phyloP scores from a whole-genome alignment of 2,888 invertebrate genomes.

The Drosophila setosimentum region DNA sequence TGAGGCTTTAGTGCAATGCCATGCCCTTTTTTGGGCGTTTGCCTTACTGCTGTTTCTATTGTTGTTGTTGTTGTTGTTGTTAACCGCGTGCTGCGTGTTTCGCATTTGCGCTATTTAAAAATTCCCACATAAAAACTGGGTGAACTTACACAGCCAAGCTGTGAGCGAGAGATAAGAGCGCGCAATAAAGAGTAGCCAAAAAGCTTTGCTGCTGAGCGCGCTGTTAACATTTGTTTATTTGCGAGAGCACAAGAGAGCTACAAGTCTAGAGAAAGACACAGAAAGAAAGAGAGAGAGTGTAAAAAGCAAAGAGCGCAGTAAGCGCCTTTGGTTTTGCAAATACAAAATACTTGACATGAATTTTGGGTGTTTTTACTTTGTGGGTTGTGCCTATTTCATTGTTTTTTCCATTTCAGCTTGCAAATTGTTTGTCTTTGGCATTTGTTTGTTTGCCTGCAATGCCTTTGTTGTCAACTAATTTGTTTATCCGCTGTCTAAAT shows the following conservation, averaged over 20 bases:
- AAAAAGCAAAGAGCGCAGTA: constrained; percentile 22
- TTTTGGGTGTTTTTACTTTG: constrained; percentile 24
- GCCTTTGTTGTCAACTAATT: constrained; percentile 71
- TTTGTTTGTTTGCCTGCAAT: constrained; percentile 60
- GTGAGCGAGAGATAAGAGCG: constrained; percentile 34
- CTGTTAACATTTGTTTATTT: constrained; percentile 57
- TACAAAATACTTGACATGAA: constrained; percentile 50
- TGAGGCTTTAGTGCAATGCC: constrained; percentile 48
- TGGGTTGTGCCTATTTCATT: constrained; percentile 3
- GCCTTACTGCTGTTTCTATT: constrained; percentile 46
- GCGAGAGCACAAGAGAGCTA: constrained; percentile 17
- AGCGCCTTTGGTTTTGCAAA: constrained; percentile 50
- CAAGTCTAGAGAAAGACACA: not conserved
- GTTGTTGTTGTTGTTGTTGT: constrained; percentile 43
- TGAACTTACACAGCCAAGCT: constrained; percentile 60
- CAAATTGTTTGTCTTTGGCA: constrained; percentile 66
- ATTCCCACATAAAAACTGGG: constrained; percentile 65
- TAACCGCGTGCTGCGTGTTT: constrained; percentile 69
- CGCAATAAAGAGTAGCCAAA: constrained; percentile 25
- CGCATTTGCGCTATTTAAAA: constrained; percentile 56
- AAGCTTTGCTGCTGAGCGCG: constrained; percentile 27
- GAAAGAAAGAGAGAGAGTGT: not conserved
- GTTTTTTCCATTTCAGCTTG: constrained; percentile 20
- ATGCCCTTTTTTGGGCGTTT: constrained; percentile 75
- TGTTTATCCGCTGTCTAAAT: constrained; percentile 69